These are phyloP conservation scores for Spialia ferax DNA, from an alignment of 2,888 invertebrate species.

Conservation along the genomic window DNA sequence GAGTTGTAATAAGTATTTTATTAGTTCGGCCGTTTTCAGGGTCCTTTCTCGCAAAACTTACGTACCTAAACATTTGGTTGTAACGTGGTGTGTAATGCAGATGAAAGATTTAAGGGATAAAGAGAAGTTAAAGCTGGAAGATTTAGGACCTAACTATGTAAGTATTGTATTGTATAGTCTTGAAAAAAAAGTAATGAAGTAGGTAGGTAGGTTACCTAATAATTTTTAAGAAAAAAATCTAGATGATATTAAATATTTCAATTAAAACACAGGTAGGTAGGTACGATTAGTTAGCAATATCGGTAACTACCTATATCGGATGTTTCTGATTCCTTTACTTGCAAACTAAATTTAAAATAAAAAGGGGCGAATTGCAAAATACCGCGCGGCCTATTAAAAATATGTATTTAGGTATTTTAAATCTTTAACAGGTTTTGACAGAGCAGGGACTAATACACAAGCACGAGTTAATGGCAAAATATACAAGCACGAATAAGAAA, in stretches of 20 bases:
- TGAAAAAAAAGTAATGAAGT: too few relatives aligned
- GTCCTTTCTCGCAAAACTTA: constrained; percentile 60
- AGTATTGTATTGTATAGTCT: too few relatives aligned
- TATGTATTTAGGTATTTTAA: background rate
- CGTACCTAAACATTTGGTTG: constrained; percentile 55
- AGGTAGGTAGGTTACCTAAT: too few relatives aligned
- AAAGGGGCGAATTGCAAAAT: too few relatives aligned
- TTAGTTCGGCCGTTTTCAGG: constrained; percentile 50
- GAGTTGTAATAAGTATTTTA: background rate
- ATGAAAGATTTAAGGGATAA: constrained; percentile 46
- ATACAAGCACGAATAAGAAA: constrained; percentile 26
- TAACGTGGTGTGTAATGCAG: constrained; percentile 65
- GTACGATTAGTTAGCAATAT: too few relatives aligned
- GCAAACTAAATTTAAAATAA: too few relatives aligned
- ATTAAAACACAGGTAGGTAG: too few relatives aligned
- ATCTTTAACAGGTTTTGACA: constrained; percentile 49
- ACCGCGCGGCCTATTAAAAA: too few relatives aligned
- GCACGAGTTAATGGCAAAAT: constrained; percentile 21
- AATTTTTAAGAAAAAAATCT: too few relatives aligned
- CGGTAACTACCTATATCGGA: too few relatives aligned
- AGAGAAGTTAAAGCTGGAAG: constrained; percentile 48
- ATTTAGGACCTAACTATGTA: constrained; percentile 55
- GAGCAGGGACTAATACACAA: constrained; percentile 31
- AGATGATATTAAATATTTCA: too few relatives aligned
- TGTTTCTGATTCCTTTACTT: too few relatives aligned